phyloP scores from a whole-genome alignment of 2,797 vertebrate genomes.

The Leptatherina wallacei region DNA sequence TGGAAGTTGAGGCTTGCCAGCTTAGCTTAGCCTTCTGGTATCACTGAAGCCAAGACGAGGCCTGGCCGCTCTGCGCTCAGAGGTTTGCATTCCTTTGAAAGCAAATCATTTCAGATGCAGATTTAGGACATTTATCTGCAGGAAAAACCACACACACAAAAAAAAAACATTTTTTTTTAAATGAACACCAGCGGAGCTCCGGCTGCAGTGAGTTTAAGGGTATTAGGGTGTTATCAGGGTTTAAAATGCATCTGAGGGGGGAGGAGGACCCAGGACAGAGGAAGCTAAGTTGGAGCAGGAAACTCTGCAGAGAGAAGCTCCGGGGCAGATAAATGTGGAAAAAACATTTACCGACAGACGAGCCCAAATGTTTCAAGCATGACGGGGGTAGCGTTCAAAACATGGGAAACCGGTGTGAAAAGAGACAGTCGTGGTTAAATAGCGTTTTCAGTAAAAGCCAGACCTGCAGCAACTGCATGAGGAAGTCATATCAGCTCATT shows the following conservation, averaged over 20 bases:
- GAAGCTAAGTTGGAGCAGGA: constrained; percentile 14
- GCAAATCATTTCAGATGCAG: constrained; percentile 36
- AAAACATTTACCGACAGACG: constrained; percentile 73
- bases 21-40: constrained; percentile 10
- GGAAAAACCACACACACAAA: neutral
- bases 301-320: constrained; percentile 42
- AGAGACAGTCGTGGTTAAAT: constrained; percentile 35
- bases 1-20: neutral
- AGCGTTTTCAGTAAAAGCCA: constrained; percentile 51
- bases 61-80: constrained; percentile 33
- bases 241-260: constrained; percentile 67
- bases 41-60: constrained; percentile 39
- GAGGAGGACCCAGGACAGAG: constrained; percentile 43
- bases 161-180: constrained; percentile 31
- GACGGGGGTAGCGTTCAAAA: constrained; percentile 53
- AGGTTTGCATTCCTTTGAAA: constrained; percentile 52
- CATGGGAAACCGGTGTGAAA: constrained; percentile 36
- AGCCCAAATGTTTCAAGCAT: constrained; percentile 73
- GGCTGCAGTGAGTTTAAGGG: constrained; percentile 45
- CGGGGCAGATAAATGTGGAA: constrained; percentile 70
- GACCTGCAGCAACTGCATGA: constrained; percentile 23
- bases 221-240: constrained; percentile 67
- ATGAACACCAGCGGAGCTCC: constrained; percentile 54
- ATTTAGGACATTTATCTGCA: constrained; percentile 53
- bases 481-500: constrained; percentile 20